Conservation (phyloP, 2,888 invertebrate genomes). For the Pomacea canaliculata region DNA sequence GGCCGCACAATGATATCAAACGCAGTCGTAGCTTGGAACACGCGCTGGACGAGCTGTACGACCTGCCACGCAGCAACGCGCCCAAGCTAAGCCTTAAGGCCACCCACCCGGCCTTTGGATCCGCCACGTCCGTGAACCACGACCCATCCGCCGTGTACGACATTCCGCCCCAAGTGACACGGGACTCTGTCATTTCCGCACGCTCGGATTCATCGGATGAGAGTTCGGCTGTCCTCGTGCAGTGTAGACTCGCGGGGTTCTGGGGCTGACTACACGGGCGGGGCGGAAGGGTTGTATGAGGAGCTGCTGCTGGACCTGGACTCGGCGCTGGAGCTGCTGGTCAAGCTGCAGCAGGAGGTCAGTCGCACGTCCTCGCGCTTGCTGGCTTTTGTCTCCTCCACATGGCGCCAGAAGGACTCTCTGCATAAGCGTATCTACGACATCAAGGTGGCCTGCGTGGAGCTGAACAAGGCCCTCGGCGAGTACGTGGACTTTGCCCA, state of each 20-base stretch:
- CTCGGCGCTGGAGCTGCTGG: conserved; percentile 82
- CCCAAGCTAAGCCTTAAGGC: conserved; percentile 40
- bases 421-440: conserved; percentile 85
- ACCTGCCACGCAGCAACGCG: conserved; percentile 64
- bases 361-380: conserved; percentile 79
- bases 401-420: conserved; percentile 84
- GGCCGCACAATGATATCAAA: conserved; percentile 26
- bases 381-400: conserved; percentile 73
- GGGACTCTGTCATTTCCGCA: conserved; percentile 63
- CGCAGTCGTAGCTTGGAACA: conserved; percentile 47
- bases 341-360: conserved; percentile 83
- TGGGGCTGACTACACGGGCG: conserved; percentile 2
- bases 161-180: conserved; percentile 70
- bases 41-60: conserved; percentile 65
- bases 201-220: conserved; percentile 59
- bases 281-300: conserved; percentile 46
- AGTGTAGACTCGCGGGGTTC: conserved; percentile 46
- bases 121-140: conserved; percentile 28
- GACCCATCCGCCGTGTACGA: conserved; percentile 63
- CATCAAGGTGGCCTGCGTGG: conserved; percentile 83
- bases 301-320: conserved; percentile 80
- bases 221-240: conserved; percentile 54
- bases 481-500: conserved; percentile 91
- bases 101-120: conserved; percentile 13
- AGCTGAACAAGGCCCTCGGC: conserved; percentile 84